phyloP scores from a whole-genome alignment of 1,140 invertebrate genomes.

The Meteorus sp. region DNA sequence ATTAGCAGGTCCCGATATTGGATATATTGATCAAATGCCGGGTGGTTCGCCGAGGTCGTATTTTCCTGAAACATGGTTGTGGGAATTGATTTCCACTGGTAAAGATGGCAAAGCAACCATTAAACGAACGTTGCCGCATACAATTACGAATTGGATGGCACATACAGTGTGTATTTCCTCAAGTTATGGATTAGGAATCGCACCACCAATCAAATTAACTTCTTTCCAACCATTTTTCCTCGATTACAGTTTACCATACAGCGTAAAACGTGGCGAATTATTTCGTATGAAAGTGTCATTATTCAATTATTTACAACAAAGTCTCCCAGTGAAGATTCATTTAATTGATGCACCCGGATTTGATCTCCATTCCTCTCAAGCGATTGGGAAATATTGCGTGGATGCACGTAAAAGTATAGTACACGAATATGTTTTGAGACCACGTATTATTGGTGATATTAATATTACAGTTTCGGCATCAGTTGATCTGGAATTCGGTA shows the following conservation, averaged over 20 bases:
- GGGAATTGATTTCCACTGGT: constrained; percentile 63
- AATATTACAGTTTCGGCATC: constrained; percentile 66
- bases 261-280: constrained; percentile 71
- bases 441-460: constrained; percentile 59
- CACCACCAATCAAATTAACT: constrained; percentile 60
- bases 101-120: constrained; percentile 59
- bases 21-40: constrained; percentile 47
- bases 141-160: constrained; percentile 75
- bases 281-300: constrained; percentile 69
- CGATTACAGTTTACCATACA: constrained; percentile 70
- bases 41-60: constrained; percentile 57
- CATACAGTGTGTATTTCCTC: constrained; percentile 70
- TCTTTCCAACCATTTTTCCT: constrained; percentile 76
- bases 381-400: constrained; percentile 50
- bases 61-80: constrained; percentile 74
- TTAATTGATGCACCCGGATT: constrained; percentile 57
- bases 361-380: constrained; percentile 44
- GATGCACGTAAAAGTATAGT: constrained; percentile 53
- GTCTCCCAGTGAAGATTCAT: constrained; percentile 64
- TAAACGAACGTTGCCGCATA: constrained; percentile 66
- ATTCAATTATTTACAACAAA: constrained; percentile 72
- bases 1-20: constrained; percentile 38
- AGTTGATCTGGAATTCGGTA: constrained; percentile 53
- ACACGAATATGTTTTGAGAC: constrained; percentile 59
- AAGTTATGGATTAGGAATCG: constrained; percentile 67